These are phyloP conservation scores for Phenganax marumi DNA, from an alignment of 92 coral and sea anemone species.

Conservation along the genomic window DNA sequence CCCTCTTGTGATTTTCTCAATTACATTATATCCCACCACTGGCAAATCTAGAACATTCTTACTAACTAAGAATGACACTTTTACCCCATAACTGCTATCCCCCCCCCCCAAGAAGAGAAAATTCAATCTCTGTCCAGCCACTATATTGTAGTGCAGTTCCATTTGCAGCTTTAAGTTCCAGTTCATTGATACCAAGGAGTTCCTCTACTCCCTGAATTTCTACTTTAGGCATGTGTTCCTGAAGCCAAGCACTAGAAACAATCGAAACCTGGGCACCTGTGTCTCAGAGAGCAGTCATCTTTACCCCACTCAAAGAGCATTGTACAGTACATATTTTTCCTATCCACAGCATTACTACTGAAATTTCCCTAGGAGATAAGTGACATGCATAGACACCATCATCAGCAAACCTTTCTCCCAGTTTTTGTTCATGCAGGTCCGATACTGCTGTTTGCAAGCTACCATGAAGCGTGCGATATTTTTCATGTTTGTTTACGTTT, in stretches of 20 bases:
- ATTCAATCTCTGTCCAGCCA: no score
- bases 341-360: constrained; percentile 50
- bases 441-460: no score
- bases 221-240: constrained; percentile 47
- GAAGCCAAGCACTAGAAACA: constrained; percentile 53
- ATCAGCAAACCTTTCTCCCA: constrained; percentile 2
- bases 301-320: constrained; percentile 46
- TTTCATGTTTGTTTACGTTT: no score
- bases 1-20: neutral
- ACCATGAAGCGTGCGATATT: no score
- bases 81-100: no score
- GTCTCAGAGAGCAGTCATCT: constrained; percentile 60
- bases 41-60: neutral
- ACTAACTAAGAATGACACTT: neutral
- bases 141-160: no score
- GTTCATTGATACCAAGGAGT: neutral
- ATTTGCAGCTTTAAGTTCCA: no score
- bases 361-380: constrained; percentile 58
- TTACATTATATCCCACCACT: constrained; percentile 1
- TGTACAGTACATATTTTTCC: constrained; percentile 62
- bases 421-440: constrained; percentile 32
- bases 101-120: no score
- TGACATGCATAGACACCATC: constrained; percentile 45
- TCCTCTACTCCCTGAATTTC: constrained; percentile 30
- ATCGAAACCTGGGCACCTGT: constrained; percentile 69